Percentiles rank a stretch among this genome's conserved stretches.
Conservation (phyloP, 2,888 invertebrate species). For the Drosophila birchii region DNA sequence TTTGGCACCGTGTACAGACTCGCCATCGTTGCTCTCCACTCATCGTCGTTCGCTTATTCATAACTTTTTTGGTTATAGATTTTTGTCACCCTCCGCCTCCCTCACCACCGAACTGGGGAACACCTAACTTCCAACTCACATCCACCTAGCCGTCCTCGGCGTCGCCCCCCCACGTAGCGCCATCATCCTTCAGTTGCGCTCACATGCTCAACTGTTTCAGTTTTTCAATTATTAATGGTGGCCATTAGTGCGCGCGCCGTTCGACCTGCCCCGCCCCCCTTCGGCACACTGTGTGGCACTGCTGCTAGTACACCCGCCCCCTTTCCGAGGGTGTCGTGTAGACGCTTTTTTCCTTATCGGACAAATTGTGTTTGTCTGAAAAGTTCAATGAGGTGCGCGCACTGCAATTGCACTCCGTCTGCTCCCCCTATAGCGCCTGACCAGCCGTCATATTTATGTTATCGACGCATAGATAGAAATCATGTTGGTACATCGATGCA, state of each 20-base stretch:
- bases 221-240: slow-evolving; percentile 80
- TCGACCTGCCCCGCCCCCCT: slow-evolving; percentile 35
- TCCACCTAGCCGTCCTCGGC: not conserved
- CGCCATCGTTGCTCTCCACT: slow-evolving; percentile 39
- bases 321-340: slow-evolving; percentile 50
- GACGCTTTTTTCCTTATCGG: slow-evolving; percentile 72
- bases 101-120: not conserved
- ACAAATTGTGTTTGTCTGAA: slow-evolving; percentile 78
- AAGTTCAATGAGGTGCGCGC: slow-evolving; percentile 77
- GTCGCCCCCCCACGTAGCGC: slow-evolving; percentile 37
- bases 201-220: slow-evolving; percentile 76
- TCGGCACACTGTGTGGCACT: slow-evolving; percentile 29
- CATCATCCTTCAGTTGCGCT: slow-evolving; percentile 47
- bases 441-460: slow-evolving; percentile 68
- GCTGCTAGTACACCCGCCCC: slow-evolving; percentile 11
- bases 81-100: slow-evolving; percentile 64
- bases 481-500: slow-evolving; percentile 48
- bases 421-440: slow-evolving; percentile 1
- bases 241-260: slow-evolving; percentile 73
- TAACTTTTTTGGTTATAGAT: slow-evolving; percentile 78
- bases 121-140: slow-evolving; percentile 11
- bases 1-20: slow-evolving; percentile 20
- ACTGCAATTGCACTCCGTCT: slow-evolving; percentile 66
- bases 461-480: slow-evolving; percentile 64
- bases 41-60: slow-evolving; percentile 67